These are phyloP conservation scores for Phymatocera aterrima DNA, from an alignment of 2,888 invertebrate species.

Conservation along the genomic window DNA sequence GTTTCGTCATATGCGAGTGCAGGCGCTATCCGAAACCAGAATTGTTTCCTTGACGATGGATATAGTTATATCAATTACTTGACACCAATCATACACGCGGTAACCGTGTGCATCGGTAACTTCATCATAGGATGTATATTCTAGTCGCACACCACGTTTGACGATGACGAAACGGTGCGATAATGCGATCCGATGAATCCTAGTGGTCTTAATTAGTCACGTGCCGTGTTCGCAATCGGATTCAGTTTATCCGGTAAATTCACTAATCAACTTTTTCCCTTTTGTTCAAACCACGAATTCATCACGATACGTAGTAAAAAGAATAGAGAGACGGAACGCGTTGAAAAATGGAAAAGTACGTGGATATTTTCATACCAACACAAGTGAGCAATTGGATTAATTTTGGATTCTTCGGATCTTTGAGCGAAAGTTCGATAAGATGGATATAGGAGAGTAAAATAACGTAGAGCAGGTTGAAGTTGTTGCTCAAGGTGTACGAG, in stretches of 20 bases:
- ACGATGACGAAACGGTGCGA: slow-evolving; percentile 15
- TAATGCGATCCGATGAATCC: slow-evolving; percentile 6
- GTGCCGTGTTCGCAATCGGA: background rate
- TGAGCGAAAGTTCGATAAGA: too few species aligned
- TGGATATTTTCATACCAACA: too few species aligned
- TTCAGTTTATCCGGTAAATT: background rate
- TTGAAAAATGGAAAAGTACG: too few species aligned
- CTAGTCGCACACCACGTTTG: background rate
- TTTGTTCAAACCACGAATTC: background rate
- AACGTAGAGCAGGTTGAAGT: background rate
- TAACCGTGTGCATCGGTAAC: background rate
- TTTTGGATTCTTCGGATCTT: too few species aligned
- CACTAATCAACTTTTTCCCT: background rate
- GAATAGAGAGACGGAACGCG: too few species aligned
- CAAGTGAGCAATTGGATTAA: too few species aligned
- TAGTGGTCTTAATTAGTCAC: slow-evolving; percentile 25
- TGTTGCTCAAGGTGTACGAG: background rate
- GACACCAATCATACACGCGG: background rate
- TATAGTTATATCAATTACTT: slow-evolving; percentile 13
- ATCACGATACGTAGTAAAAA: too few species aligned
- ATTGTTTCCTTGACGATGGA: background rate
- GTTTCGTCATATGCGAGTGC: too few species aligned
- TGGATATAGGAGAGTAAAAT: too few species aligned
- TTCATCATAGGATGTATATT: background rate
- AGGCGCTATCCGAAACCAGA: background rate